Conservation (phyloP, 2,888 invertebrate species). For the Neoitamus cyanurus region DNA sequence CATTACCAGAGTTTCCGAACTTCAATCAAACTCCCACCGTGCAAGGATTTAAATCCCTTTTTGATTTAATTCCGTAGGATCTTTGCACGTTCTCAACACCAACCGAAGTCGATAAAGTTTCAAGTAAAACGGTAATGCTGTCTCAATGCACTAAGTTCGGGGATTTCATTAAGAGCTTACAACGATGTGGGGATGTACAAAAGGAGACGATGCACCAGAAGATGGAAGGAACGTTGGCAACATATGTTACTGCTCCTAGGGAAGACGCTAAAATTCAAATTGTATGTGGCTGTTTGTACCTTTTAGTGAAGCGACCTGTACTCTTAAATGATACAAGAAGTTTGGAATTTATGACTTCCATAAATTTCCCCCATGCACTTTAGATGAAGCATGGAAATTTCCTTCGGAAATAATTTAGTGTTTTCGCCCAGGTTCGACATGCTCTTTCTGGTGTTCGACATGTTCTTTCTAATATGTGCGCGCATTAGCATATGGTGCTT, state of each 20-base stretch:
- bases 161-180: not conserved
- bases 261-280: not conserved
- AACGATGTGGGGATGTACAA: not conserved
- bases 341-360: not conserved
- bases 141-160: conserved; percentile 1
- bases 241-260: not conserved
- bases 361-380: not conserved
- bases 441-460: too few species aligned
- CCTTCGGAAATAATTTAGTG: not conserved
- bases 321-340: not conserved
- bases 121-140: not conserved
- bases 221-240: not conserved
- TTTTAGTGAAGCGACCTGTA: not conserved
- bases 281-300: not conserved
- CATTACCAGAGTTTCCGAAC: not conserved
- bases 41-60: not conserved
- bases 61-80: not conserved
- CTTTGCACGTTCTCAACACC: not conserved
- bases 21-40: not conserved
- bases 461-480: too few species aligned
- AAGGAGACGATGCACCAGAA: not conserved
- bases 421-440: not conserved
- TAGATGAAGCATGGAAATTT: not conserved
- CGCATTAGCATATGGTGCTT: too few species aligned
- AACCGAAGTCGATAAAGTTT: not conserved